phyloP scores from a whole-genome alignment of 2,113 vertebrate genomes.

The Leiothrix lutea region DNA sequence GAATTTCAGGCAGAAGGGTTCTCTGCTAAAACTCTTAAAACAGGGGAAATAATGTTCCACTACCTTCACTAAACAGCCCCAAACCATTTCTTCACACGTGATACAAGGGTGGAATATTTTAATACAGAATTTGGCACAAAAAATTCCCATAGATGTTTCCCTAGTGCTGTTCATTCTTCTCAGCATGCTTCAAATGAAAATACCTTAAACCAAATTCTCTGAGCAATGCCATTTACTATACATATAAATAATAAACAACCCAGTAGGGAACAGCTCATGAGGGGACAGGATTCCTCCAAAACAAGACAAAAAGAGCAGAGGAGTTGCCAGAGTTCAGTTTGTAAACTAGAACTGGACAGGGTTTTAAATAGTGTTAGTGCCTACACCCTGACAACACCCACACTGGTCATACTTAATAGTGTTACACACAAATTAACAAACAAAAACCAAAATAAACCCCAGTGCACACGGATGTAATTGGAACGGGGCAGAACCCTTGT shows the following conservation, averaged over 20 bases:
- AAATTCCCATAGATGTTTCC: not conserved
- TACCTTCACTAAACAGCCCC: not conserved
- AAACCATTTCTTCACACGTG: not conserved
- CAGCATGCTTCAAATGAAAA: not conserved
- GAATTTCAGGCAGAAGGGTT: not conserved
- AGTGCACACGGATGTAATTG: not conserved
- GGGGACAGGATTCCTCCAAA: not conserved
- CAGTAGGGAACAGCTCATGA: not conserved
- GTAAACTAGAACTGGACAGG: not conserved
- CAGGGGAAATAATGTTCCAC: not conserved
- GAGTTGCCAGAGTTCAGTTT: not conserved
- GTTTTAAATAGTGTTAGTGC: not conserved
- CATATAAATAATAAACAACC: conserved; percentile 38
- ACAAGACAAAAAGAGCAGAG: not conserved
- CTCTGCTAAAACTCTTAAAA: not conserved
- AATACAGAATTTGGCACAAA: not conserved
- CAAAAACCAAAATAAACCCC: not conserved
- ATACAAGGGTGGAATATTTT: not conserved
- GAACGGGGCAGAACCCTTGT: not conserved
- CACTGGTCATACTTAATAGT: not conserved
- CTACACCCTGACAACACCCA: not conserved
- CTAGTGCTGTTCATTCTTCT: not conserved
- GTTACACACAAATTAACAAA: not conserved
- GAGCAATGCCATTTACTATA: not conserved
- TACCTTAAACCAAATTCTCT: not conserved